A percentile compares a stretch with the other conserved stretches of the same genome.
Evolutionary conservation across 2,113 vertebrate species (phyloP).

Genomic region (Notothenia rossii): DNA sequence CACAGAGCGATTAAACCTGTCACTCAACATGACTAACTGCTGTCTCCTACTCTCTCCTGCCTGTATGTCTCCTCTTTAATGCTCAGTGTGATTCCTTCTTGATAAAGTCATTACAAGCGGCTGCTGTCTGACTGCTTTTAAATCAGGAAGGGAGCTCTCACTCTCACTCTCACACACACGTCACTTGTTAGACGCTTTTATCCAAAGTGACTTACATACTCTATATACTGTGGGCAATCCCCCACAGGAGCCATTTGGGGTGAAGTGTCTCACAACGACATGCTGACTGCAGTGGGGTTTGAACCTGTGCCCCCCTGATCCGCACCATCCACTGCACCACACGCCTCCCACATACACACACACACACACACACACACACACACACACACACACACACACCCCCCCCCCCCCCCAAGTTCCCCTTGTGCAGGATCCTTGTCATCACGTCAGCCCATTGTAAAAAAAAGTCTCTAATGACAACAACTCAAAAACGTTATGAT

Average conservation of each 20-base stretch:
- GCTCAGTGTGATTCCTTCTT: not conserved
- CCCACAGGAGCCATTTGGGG: no score
- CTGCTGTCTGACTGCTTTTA: constrained; percentile 6
- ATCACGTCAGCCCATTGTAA: not conserved
- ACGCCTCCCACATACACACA: not conserved
- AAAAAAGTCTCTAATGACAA: not conserved
- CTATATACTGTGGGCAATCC: no score
- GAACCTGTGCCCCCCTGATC: no score
- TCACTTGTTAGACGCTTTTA: no score
- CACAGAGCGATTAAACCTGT: constrained; percentile 57
- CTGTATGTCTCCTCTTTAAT: not conserved
- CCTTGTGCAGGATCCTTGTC: not conserved
- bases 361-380: not conserved
- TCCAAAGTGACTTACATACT: no score
- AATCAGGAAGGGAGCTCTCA: constrained; percentile 45
- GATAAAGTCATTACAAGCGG: not conserved
- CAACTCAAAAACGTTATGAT: not conserved
- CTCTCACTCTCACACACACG: no score
- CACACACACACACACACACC: no score
- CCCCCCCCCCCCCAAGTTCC: constrained; percentile 13
- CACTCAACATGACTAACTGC: constrained; percentile 44
- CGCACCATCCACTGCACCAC: no score
- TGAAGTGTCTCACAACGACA: no score
- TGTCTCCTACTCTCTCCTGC: not conserved
- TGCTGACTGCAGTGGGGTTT: no score